These are phyloP conservation scores for Spea hammondii DNA, from an alignment of 2,797 vertebrate species.

Conservation along the genomic window DNA sequence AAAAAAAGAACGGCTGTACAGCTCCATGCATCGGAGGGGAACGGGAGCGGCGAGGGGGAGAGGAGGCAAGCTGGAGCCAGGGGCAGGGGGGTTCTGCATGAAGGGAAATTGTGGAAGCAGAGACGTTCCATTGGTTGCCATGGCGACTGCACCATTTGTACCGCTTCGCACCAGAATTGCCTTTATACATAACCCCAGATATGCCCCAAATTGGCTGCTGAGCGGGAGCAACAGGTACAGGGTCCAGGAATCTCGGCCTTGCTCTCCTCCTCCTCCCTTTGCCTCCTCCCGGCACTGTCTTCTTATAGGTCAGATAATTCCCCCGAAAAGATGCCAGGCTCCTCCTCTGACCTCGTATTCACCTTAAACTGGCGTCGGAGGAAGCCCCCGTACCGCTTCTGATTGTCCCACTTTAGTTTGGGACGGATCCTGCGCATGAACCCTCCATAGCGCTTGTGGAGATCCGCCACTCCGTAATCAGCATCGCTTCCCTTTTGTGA, in stretches of 20 bases:
- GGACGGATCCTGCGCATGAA: conserved; percentile 92
- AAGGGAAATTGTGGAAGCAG: too few relatives aligned
- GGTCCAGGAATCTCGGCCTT: not conserved
- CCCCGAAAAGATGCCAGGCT: conserved; percentile 72
- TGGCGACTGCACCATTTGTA: too few relatives aligned
- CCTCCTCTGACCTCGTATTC: conserved; percentile 80
- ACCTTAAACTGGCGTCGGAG: conserved; percentile 92
- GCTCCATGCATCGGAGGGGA: not conserved
- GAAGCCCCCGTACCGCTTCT: conserved; percentile 92
- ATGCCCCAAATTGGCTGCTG: not conserved
- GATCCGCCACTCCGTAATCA: conserved; percentile 57
- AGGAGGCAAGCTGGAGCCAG: not conserved
- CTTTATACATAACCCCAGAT: too few relatives aligned
- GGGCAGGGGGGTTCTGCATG: not conserved
- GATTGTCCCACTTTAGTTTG: conserved; percentile 92
- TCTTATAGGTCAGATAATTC: conserved; percentile 73
- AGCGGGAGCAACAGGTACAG: not conserved
- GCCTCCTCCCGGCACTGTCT: not conserved
- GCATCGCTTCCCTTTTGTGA: conserved; percentile 27
- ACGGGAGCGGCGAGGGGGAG: not conserved
- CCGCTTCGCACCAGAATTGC: too few relatives aligned
- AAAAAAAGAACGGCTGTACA: conserved; percentile 23
- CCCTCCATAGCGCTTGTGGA: conserved; percentile 94
- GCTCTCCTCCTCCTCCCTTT: not conserved
- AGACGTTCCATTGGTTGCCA: too few relatives aligned